These are phyloP conservation scores for Ligdia adustata DNA, from an alignment of 2,888 invertebrate genomes.

Conservation along the genomic window DNA sequence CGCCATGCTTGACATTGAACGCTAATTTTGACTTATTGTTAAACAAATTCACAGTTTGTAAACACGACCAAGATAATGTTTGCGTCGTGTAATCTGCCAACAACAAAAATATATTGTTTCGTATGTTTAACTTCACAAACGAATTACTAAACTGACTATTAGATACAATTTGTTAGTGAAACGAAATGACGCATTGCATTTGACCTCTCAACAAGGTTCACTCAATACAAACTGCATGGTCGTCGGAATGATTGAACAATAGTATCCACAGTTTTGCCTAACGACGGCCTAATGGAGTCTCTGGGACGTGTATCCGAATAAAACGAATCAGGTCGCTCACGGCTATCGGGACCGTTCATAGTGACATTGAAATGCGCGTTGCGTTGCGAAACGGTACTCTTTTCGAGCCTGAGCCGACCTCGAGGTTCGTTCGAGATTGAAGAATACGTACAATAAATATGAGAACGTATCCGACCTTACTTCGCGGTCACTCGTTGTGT, in stretches of 20 bases:
- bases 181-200: conserved; percentile 12
- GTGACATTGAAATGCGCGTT: conserved; percentile 78
- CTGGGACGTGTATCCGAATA: conserved; percentile 29
- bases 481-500: conserved; percentile 80
- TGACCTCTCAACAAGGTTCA: conserved; percentile 13
- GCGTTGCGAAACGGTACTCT: conserved; percentile 80
- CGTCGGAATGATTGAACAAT: conserved; percentile 1
- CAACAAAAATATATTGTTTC: not conserved
- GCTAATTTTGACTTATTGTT: conserved; percentile 39
- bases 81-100: conserved; percentile 10
- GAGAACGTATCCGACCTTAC: conserved; percentile 80
- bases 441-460: conserved; percentile 82
- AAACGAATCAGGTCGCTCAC: conserved; percentile 31
- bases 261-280: conserved; percentile 7
- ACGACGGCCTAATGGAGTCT: conserved; percentile 15
- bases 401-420: conserved; percentile 73
- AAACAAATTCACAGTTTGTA: conserved; percentile 33
- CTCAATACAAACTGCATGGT: conserved; percentile 1
- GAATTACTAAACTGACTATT: conserved; percentile 1
- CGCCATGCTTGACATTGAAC: conserved; percentile 51
- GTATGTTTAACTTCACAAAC: not conserved
- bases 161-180: conserved; percentile 12
- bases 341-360: conserved; percentile 60
- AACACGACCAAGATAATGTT: conserved; percentile 22
- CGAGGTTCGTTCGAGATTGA: conserved; percentile 70